These are phyloP conservation scores for Coendou prehensilis DNA, from an alignment of 2,797 vertebrate genomes.

Conservation along the genomic window DNA sequence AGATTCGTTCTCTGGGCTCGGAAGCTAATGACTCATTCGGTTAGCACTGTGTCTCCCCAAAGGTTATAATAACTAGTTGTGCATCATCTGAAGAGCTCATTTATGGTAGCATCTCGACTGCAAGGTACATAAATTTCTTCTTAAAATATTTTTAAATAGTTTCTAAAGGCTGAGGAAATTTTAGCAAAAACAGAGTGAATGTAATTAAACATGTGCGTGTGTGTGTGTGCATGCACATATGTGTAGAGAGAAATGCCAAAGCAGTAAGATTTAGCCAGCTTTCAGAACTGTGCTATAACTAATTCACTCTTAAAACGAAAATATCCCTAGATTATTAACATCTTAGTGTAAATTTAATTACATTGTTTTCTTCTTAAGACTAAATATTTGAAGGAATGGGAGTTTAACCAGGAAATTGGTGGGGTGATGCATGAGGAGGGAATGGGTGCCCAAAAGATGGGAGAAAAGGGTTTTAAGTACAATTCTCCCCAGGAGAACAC, in stretches of 20 bases:
- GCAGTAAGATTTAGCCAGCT: neutral
- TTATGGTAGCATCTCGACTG: slow-evolving; percentile 14
- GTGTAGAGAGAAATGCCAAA: neutral
- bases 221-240: neutral
- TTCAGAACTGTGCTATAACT: neutral
- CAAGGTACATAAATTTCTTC: slow-evolving; percentile 56
- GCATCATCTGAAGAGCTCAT: slow-evolving; percentile 58
- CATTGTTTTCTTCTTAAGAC: slow-evolving; percentile 37
- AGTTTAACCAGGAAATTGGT: slow-evolving; percentile 14
- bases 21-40: slow-evolving; percentile 73
- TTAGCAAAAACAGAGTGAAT: slow-evolving; percentile 51
- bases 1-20: slow-evolving; percentile 70
- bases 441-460: neutral
- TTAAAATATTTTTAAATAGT: neutral
- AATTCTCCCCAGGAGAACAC: neutral
- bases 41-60: neutral
- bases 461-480: neutral
- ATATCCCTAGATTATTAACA: slow-evolving; percentile 39
- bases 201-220: neutral
- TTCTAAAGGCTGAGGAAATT: slow-evolving; percentile 26
- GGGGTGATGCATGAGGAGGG: neutral
- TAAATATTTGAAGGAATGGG: neutral
- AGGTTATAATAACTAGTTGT: slow-evolving; percentile 68
- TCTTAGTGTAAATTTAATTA: slow-evolving; percentile 65
- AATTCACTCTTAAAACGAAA: slow-evolving; percentile 60